These are phyloP conservation scores for Porphyrio hochstetteri DNA, from an alignment of 2,113 vertebrate species.

Conservation along the genomic window DNA sequence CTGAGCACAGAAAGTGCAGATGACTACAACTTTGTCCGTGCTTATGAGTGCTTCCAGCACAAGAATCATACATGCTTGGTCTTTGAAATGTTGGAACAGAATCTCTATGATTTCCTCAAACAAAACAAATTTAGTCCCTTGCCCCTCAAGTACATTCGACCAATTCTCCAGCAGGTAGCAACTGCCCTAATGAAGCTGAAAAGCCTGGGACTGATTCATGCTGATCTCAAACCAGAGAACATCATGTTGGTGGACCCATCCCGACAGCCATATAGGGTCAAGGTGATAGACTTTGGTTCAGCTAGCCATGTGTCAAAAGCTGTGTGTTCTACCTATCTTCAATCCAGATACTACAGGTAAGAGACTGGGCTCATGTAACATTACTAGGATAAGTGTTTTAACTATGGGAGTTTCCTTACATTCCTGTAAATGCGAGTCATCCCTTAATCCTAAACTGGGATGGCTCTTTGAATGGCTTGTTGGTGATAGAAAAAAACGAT, in stretches of 20 bases:
- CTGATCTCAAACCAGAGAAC: conserved; percentile 98
- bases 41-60: conserved; percentile 99
- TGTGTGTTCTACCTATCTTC: conserved; percentile 97
- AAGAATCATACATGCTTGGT: conserved; percentile 99
- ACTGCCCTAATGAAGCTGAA: conserved; percentile 98
- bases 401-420: neutral
- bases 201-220: conserved; percentile 96
- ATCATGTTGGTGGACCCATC: conserved; percentile 99
- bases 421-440: neutral
- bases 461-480: neutral
- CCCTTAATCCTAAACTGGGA: neutral
- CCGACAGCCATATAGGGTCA: conserved; percentile 95
- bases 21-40: conserved; percentile 98
- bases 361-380: neutral
- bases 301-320: conserved; percentile 99
- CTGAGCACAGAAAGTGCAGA: conserved; percentile 96
- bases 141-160: conserved; percentile 96
- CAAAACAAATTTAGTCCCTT: conserved; percentile 99
- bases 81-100: conserved; percentile 99
- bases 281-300: conserved; percentile 99
- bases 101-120: conserved; percentile 98
- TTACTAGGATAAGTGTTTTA: neutral
- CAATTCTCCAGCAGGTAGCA: conserved; percentile 96
- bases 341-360: conserved; percentile 99
- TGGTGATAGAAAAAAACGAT: neutral